Evolutionary conservation across 2,113 vertebrate genomes (phyloP).

Genomic region (Edolisoma coerulescens): DNA sequence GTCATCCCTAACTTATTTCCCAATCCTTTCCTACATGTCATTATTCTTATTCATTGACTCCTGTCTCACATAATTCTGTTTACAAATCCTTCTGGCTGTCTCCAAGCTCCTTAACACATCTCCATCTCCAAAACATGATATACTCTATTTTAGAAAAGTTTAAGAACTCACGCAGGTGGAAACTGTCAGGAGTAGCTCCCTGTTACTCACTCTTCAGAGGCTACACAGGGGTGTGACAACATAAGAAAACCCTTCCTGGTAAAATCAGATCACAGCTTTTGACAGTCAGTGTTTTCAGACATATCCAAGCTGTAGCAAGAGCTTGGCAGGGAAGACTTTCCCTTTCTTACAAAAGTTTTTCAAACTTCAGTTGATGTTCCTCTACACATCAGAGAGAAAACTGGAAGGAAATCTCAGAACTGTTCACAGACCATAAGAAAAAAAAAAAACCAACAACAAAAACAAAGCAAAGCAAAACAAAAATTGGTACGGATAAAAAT

Average conservation of each 20-base stretch:
- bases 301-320: not conserved
- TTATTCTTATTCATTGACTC: not conserved
- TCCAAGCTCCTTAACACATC: not conserved
- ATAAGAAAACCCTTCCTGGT: not conserved
- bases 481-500: not conserved
- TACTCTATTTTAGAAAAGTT: not conserved
- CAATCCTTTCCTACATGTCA: not conserved
- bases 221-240: not conserved
- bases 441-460: not conserved
- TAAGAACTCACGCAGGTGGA: not conserved
- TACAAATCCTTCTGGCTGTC: slow-evolving; percentile 5
- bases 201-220: not conserved
- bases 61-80: not conserved
- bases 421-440: not conserved
- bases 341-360: not conserved
- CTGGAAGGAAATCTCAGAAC: not conserved
- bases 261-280: slow-evolving; percentile 23
- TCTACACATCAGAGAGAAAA: not conserved
- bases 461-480: not conserved
- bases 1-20: not conserved
- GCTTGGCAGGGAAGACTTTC: not conserved
- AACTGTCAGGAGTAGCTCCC: not conserved
- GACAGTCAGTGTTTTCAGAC: not conserved
- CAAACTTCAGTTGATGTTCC: not conserved
- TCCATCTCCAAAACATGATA: not conserved